Conservation (phyloP, 2,888 invertebrate genomes). For the Dasysyrphus albostriatus region DNA sequence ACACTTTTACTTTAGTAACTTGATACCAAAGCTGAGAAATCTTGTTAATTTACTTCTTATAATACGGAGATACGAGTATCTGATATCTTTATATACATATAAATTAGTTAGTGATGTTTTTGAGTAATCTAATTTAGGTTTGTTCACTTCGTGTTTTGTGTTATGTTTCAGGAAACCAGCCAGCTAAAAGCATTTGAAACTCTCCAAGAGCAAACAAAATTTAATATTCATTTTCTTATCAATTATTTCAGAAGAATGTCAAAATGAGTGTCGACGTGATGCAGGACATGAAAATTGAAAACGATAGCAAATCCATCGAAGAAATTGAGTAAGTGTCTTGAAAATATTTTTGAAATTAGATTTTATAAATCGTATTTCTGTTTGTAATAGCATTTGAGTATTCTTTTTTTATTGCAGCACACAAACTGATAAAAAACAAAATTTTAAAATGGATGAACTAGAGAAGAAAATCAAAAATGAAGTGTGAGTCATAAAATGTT, state of each 20-base stretch:
- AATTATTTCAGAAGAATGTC: slow-evolving; percentile 80
- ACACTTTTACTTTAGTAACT: not conserved
- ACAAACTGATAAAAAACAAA: slow-evolving; percentile 82
- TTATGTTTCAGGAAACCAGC: not conserved
- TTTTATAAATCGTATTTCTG: not conserved
- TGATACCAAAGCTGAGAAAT: not conserved
- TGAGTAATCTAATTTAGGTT: not conserved
- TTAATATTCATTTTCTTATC: not conserved
- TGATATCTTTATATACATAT: too few relatives aligned
- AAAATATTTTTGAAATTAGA: not conserved
- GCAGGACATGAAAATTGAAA: slow-evolving; percentile 81
- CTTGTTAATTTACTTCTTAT: too few relatives aligned
- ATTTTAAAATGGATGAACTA: slow-evolving; percentile 83
- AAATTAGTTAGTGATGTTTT: too few relatives aligned
- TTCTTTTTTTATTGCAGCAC: slow-evolving; percentile 70
- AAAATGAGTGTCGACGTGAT: slow-evolving; percentile 84
- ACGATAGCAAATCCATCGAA: slow-evolving; percentile 83
- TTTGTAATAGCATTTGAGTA: too few relatives aligned
- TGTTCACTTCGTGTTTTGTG: not conserved
- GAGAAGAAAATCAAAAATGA: slow-evolving; percentile 84
- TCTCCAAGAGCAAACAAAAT: not conserved
- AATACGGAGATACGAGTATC: too few relatives aligned
- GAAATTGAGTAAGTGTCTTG: slow-evolving; percentile 80
- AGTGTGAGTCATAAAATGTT: slow-evolving; percentile 79
- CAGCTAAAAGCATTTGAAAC: not conserved